Evolutionary conservation across 2,113 vertebrate species (phyloP).

Genomic region (Menidia beryllina): DNA sequence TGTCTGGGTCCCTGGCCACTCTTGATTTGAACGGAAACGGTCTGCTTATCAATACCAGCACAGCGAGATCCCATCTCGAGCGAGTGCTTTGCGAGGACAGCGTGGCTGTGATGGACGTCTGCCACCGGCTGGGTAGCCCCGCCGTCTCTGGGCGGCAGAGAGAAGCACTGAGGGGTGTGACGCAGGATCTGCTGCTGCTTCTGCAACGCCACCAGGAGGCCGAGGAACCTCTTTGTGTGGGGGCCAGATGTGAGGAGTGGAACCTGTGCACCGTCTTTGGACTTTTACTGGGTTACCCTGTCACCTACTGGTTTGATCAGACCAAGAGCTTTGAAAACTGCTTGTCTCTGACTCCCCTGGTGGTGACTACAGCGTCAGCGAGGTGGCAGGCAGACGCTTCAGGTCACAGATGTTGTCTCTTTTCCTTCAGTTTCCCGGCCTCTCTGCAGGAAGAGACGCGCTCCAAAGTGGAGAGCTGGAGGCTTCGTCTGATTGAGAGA

Average conservation of each 20-base stretch:
- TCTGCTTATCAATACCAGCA: slow-evolving; percentile 79
- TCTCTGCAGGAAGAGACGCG: slow-evolving; percentile 74
- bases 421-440: slow-evolving; percentile 92
- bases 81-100: slow-evolving; percentile 46
- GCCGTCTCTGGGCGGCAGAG: slow-evolving; percentile 47
- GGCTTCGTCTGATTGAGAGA: slow-evolving; percentile 70
- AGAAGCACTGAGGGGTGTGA: slow-evolving; percentile 55
- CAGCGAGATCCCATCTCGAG: slow-evolving; percentile 70
- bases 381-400: slow-evolving; percentile 71
- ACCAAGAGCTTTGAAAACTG: slow-evolving; percentile 85
- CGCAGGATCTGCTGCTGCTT: slow-evolving; percentile 72
- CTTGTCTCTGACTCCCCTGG: slow-evolving; percentile 86
- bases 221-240: slow-evolving; percentile 64
- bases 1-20: slow-evolving; percentile 75
- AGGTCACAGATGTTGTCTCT: slow-evolving; percentile 79
- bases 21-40: slow-evolving; percentile 78
- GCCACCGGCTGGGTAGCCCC: slow-evolving; percentile 75
- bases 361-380: slow-evolving; percentile 81
- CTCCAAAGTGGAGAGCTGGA: slow-evolving; percentile 81
- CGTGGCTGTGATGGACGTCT: slow-evolving; percentile 83
- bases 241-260: slow-evolving; percentile 77
- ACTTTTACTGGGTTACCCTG: slow-evolving; percentile 90
- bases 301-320: slow-evolving; percentile 85
- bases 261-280: slow-evolving; percentile 92
- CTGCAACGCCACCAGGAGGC: slow-evolving; percentile 47